Percentiles rank a stretch among this genome's conserved stretches.
phyloP scores from a whole-genome alignment of 2,113 vertebrate genomes.

The Scomber japonicus region DNA sequence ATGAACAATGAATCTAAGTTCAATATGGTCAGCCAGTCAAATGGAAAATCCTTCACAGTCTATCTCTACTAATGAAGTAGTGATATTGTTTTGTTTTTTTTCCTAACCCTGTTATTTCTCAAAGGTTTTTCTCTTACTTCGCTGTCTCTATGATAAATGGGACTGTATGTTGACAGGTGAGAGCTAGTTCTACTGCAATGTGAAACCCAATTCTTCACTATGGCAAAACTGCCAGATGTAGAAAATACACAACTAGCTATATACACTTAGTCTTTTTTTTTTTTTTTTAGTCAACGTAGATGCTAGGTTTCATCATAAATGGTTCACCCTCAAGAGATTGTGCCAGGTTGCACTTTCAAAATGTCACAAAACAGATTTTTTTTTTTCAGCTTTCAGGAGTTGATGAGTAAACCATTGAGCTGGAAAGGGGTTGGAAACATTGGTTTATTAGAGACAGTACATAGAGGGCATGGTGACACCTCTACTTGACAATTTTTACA shows the following conservation, averaged over 20 bases:
- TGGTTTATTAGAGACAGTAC: slow-evolving; percentile 15
- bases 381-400: too few species aligned
- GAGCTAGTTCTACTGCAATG: slow-evolving; percentile 47
- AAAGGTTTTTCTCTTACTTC: slow-evolving; percentile 26
- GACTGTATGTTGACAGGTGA: slow-evolving; percentile 50
- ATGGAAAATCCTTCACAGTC: neutral
- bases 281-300: neutral
- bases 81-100: slow-evolving; percentile 24
- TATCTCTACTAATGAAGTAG: slow-evolving; percentile 20
- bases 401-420: neutral
- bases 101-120: slow-evolving; percentile 20
- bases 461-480: neutral
- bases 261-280: slow-evolving; percentile 7
- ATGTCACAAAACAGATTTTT: slow-evolving; percentile 3
- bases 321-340: slow-evolving; percentile 1
- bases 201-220: slow-evolving; percentile 59
- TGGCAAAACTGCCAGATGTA: slow-evolving; percentile 38
- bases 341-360: neutral
- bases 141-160: slow-evolving; percentile 40
- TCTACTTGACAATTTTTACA: slow-evolving; percentile 21
- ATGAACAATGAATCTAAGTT: too few species aligned
- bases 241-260: slow-evolving; percentile 11
- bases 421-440: neutral
- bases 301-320: slow-evolving; percentile 15
- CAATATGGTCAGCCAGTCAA: neutral